Conservation (phyloP, 92 coral and sea anemone genomes). For the Epizoanthus fatuus region DNA sequence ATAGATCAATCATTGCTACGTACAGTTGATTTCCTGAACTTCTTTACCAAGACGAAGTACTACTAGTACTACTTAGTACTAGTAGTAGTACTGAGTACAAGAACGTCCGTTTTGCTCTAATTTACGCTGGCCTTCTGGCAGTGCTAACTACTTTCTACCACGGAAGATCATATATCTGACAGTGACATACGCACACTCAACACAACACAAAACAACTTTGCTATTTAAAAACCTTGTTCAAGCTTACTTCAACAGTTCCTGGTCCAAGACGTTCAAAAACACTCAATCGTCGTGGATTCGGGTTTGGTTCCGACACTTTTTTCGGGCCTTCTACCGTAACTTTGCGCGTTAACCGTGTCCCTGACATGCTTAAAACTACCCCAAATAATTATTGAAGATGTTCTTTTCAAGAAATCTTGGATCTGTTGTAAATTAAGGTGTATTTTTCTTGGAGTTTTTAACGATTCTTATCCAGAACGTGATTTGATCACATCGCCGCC, state of each 20-base stretch:
- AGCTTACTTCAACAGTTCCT: constrained; percentile 91
- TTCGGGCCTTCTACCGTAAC: constrained; percentile 98
- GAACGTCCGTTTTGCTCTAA: no score
- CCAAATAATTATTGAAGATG: not conserved
- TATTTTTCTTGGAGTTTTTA: not conserved
- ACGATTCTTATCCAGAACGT: no score
- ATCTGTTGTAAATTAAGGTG: not conserved
- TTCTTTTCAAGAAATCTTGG: not conserved
- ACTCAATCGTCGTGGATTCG: constrained; percentile 81
- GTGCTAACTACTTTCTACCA: no score
- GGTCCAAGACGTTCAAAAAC: constrained; percentile 99
- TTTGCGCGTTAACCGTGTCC: constrained; percentile 94
- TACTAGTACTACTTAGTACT: no score
- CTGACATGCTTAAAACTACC: constrained; percentile 78
- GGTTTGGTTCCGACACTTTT: constrained; percentile 75
- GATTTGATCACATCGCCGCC: constrained; percentile 19
- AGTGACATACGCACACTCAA: not conserved
- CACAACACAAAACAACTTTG: not conserved
- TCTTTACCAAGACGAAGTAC: no score
- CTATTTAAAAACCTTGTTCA: not conserved
- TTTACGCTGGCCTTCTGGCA: no score
- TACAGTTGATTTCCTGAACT: no score
- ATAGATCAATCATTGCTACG: no score
- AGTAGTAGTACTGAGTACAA: no score
- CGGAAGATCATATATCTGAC: no score